Percentiles rank a stretch among this genome's conserved stretches.
Conservation (phyloP, 2,113 vertebrate species). For the Terrapene triunguis region DNA sequence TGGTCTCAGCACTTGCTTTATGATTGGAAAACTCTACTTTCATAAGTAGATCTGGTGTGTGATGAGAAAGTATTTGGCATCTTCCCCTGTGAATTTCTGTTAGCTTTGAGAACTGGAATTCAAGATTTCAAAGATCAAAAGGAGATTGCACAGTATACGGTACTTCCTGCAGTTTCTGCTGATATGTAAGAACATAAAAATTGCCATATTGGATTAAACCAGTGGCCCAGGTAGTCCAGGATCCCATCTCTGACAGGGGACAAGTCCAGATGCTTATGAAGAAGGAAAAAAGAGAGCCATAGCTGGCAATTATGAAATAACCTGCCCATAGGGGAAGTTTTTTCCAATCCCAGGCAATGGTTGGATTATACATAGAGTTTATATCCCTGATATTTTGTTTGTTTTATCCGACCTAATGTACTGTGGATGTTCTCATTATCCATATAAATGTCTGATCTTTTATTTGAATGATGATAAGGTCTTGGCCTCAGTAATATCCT, state of each 20-base stretch:
- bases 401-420: slow-evolving; percentile 35
- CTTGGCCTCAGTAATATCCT: neutral
- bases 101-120: neutral
- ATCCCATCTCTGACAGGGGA: neutral
- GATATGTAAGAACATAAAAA: neutral
- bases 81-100: neutral
- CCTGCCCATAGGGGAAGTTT: neutral
- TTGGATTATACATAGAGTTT: slow-evolving; percentile 3
- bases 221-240: neutral
- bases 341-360: neutral
- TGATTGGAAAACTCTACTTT: neutral
- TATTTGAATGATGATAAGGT: neutral
- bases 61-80: neutral
- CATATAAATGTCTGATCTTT: neutral
- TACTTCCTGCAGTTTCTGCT: neutral
- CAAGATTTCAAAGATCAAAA: neutral
- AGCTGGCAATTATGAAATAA: neutral
- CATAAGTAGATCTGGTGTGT: neutral
- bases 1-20: neutral
- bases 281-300: neutral
- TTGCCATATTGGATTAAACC: neutral
- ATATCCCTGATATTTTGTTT: slow-evolving; percentile 45
- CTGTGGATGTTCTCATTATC: slow-evolving; percentile 20
- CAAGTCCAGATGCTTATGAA: neutral
- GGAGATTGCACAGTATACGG: neutral